Conservation (phyloP, 2,797 vertebrate species). For the Microctenopoma lineatum region DNA sequence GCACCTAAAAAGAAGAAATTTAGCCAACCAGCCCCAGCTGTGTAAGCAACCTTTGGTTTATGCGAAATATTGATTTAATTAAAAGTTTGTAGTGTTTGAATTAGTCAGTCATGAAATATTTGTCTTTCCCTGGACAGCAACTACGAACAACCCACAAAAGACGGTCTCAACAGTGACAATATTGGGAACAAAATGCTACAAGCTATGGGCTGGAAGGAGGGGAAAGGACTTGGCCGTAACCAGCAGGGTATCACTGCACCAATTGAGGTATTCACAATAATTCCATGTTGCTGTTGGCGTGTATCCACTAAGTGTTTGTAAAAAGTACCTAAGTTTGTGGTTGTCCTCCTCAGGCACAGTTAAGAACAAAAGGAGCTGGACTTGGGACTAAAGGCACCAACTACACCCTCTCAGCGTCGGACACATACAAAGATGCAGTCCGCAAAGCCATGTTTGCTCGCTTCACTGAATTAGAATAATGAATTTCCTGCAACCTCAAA, state of each 20-base stretch:
- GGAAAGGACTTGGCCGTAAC: conserved; percentile 95
- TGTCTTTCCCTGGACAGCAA: conserved; percentile 81
- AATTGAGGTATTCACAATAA: conserved; percentile 87
- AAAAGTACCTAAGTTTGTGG: background rate
- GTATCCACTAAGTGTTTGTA: background rate
- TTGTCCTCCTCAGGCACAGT: conserved; percentile 87
- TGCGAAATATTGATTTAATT: background rate
- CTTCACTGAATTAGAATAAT: conserved; percentile 96
- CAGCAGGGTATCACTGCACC: conserved; percentile 98
- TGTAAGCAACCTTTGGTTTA: conserved; percentile 80
- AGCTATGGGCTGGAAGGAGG: conserved; percentile 99
- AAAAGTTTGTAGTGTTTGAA: background rate
- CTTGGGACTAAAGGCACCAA: conserved; percentile 95
- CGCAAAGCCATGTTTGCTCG: conserved; percentile 99
- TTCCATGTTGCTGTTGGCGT: background rate
- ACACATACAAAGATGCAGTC: conserved; percentile 97
- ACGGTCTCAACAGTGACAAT: conserved; percentile 97
- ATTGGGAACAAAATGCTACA: conserved; percentile 99
- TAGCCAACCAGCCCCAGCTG: conserved; percentile 87
- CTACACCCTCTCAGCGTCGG: conserved; percentile 92
- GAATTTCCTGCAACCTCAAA: background rate
- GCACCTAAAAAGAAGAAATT: conserved; percentile 97
- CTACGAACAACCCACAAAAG: conserved; percentile 98
- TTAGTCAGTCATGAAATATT: no score
- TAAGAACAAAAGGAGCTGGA: conserved; percentile 94